Evolutionary conservation across 2,888 invertebrate genomes (phyloP), one percentile per base, ranked within the genome.

Genomic region (Machimus rusticus): DNA sequence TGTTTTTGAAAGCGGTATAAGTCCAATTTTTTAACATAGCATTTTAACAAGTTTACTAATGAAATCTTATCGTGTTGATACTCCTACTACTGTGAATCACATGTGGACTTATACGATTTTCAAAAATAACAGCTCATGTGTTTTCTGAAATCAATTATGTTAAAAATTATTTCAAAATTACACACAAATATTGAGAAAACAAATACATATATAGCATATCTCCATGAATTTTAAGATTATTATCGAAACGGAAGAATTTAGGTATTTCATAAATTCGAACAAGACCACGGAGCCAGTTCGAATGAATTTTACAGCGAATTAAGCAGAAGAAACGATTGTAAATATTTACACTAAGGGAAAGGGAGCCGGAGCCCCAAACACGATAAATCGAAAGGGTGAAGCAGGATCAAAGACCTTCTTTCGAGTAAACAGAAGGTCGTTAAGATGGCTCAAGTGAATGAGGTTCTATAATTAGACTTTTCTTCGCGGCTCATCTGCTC

Each of bases 381-480:
- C 23, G 66, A 66, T 51, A 51, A 51, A 51, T 74, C 31, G 74
- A 19, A 77, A 77, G 82, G 82, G 82, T 84, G 37, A 66, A 66
- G 66, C 23, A 84, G 82, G 82, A 84, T 84, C 82, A 84, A 57
- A 84, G 82, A 84, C 74, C 85, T 85, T 74, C 39, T 23, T 46
- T 28, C 74, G 39, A 85, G 85, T 85, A 85, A 85, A 85, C 74
- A 85, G 85, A 74, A 57, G 43, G 74, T 74, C 85, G 43, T 46
- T 28, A 39, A 43, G 85, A 74, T 74, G 74, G 14, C 43, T 74
- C 85, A 46, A 85, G 74, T 85, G 34, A 74, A 74, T 31, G 85
- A 85, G 43, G 57, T 51, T 85, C 85, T 85, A 85, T 85, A 85
- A 85, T 85, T 85, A 85, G 85, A 84, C 34, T 16, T 57, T 66